Conservation (phyloP, 2,888 invertebrate genomes). For the Omphaloscelis lunosa region DNA sequence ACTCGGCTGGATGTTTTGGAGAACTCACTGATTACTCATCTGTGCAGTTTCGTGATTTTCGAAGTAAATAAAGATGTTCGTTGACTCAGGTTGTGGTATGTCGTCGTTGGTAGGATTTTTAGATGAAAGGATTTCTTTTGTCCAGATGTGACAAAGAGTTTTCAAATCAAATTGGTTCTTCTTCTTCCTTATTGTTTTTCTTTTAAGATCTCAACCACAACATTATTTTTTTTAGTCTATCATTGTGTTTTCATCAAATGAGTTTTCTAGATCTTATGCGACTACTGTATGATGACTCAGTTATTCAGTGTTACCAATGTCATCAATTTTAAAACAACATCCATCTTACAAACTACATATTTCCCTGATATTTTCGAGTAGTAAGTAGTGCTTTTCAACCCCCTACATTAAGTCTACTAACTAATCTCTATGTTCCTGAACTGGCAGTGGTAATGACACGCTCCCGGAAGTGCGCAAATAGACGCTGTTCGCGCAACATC, state of each 20-base stretch:
- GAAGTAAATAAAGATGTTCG: slow-evolving; percentile 26
- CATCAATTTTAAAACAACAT: background rate
- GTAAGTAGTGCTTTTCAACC: background rate
- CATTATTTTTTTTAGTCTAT: background rate
- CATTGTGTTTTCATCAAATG: background rate
- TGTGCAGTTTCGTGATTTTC: slow-evolving; percentile 16
- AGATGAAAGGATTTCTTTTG: slow-evolving; percentile 16
- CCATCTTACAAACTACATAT: background rate
- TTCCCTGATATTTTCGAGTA: no score
- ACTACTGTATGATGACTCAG: background rate
- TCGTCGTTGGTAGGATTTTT: slow-evolving; percentile 10
- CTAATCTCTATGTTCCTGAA: slow-evolving; percentile 29
- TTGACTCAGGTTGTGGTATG: slow-evolving; percentile 48
- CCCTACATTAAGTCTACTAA: slow-evolving; percentile 6
- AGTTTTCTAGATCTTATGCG: background rate
- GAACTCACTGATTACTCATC: slow-evolving; percentile 47
- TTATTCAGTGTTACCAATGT: background rate
- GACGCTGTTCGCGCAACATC: slow-evolving; percentile 47
- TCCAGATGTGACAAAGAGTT: background rate
- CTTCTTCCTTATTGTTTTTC: background rate
- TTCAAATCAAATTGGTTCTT: background rate
- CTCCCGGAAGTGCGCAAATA: slow-evolving; percentile 71
- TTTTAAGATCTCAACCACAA: background rate
- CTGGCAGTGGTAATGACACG: slow-evolving; percentile 52
- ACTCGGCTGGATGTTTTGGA: slow-evolving; percentile 48